Percentiles rank a stretch among this genome's conserved stretches.
Evolutionary conservation across 2,888 invertebrate species (phyloP).

Genomic region (Parnassius glacialis): DNA sequence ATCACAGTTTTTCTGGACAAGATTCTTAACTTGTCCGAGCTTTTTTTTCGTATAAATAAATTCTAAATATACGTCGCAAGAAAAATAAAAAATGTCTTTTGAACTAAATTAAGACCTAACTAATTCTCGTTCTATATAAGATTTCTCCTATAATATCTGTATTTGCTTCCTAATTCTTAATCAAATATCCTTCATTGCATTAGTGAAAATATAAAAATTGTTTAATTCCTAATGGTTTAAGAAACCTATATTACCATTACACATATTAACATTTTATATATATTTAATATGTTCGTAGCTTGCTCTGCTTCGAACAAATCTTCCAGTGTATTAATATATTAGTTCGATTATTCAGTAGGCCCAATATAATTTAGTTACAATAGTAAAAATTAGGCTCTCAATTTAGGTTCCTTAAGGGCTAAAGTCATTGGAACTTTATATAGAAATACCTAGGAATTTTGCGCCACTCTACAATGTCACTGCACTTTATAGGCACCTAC

Average conservation of each 20-base stretch:
- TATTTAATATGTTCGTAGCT: conserved; percentile 59
- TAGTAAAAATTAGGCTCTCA: conserved; percentile 70
- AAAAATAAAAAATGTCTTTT: conserved; percentile 68
- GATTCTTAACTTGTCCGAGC: conserved; percentile 69
- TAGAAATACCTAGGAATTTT: conserved; percentile 46
- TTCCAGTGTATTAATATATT: conserved; percentile 43
- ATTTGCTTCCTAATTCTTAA: conserved; percentile 63
- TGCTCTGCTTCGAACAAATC: conserved; percentile 32
- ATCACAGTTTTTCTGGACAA: conserved; percentile 77
- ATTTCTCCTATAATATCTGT: conserved; percentile 52
- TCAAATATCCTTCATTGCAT: conserved; percentile 73
- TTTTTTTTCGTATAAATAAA: conserved; percentile 71
- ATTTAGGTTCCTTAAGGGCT: conserved; percentile 51
- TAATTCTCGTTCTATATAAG: conserved; percentile 59
- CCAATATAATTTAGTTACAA: conserved; percentile 60
- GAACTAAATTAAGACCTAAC: conserved; percentile 67
- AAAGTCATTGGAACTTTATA: conserved; percentile 50
- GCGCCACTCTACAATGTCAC: conserved; percentile 40
- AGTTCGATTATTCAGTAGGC: conserved; percentile 73
- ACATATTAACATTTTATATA: conserved; percentile 74
- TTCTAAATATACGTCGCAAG: conserved; percentile 63
- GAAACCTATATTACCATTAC: conserved; percentile 76
- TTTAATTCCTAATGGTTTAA: conserved; percentile 75
- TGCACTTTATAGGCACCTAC: conserved; percentile 32
- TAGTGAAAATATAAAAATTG: conserved; percentile 77